These are phyloP conservation scores for Melanostoma mellinum DNA, from an alignment of 2,888 invertebrate species.

Conservation along the genomic window DNA sequence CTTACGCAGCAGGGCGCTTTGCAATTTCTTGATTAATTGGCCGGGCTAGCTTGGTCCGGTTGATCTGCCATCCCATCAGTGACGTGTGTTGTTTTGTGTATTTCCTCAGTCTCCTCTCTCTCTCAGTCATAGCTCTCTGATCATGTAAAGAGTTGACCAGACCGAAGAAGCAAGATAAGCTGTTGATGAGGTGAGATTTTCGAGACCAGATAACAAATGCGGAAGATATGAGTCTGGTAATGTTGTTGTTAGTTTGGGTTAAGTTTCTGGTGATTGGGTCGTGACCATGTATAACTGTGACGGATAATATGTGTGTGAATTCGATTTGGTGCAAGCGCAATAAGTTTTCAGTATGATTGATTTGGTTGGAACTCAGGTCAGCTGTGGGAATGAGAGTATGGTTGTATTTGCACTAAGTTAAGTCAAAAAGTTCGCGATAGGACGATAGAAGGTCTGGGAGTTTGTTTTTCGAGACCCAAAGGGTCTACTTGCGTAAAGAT, in stretches of 20 bases:
- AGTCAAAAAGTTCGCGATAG: no score
- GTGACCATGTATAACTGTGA: slow-evolving; percentile 53
- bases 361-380: slow-evolving; percentile 8
- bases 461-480: no score
- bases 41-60: slow-evolving; percentile 55
- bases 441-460: no score
- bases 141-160: slow-evolving; percentile 12
- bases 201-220: slow-evolving; percentile 70
- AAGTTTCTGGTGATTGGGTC: slow-evolving; percentile 69
- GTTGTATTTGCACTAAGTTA: no score
- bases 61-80: slow-evolving; percentile 49
- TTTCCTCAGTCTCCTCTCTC: slow-evolving; percentile 43
- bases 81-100: slow-evolving; percentile 38
- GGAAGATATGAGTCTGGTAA: slow-evolving; percentile 64
- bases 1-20: slow-evolving; percentile 69
- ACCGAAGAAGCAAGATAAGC: slow-evolving; percentile 46
- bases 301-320: slow-evolving; percentile 13
- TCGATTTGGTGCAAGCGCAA: slow-evolving; percentile 6
- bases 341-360: slow-evolving; percentile 20
- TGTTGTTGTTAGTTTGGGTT: slow-evolving; percentile 55
- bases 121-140: not conserved
- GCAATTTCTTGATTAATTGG: slow-evolving; percentile 73
- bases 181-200: slow-evolving; percentile 71
- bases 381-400: not conserved
- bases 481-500: no score